Conservation (phyloP, 1,140 invertebrate species). For the Drosophila ohnishii region DNA sequence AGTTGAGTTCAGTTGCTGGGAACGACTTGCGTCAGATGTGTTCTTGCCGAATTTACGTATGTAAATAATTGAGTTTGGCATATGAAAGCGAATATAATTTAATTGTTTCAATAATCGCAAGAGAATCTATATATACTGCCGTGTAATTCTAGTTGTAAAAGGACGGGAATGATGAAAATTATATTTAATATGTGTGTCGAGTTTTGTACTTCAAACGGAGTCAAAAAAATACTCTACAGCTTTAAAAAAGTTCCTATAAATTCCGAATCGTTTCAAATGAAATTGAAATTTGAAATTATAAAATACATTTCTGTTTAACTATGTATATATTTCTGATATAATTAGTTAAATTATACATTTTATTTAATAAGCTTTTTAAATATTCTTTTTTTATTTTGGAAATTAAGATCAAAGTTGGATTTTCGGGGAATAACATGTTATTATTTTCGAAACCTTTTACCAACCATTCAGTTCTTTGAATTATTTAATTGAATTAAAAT, state of each 20-base stretch:
- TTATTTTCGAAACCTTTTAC: neutral
- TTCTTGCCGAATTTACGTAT: slow-evolving; percentile 58
- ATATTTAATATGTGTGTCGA: slow-evolving; percentile 34
- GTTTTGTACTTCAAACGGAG: slow-evolving; percentile 18
- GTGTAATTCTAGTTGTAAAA: slow-evolving; percentile 40
- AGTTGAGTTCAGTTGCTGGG: slow-evolving; percentile 30
- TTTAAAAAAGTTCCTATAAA: neutral
- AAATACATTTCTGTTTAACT: neutral
- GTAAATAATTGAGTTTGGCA: slow-evolving; percentile 52
- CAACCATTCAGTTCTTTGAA: neutral
- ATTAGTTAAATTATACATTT: too few species aligned
- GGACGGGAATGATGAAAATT: slow-evolving; percentile 32
- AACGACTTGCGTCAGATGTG: slow-evolving; percentile 69
- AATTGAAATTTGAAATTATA: neutral
- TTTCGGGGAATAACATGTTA: neutral
- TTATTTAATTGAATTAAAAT: neutral
- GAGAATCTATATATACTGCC: slow-evolving; percentile 28
- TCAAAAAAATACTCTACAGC: slow-evolving; percentile 11
- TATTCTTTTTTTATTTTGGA: neutral
- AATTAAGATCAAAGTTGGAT: neutral
- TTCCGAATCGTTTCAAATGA: too few species aligned
- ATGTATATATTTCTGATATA: neutral
- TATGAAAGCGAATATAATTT: slow-evolving; percentile 62
- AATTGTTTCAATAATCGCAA: slow-evolving; percentile 61
- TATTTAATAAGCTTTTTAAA: too few species aligned